Evolutionary conservation across 92 coral and sea anemone genomes (phyloP), one percentile per base, ranked within the genome.

Genomic region (Epizoanthus ramosus): DNA sequence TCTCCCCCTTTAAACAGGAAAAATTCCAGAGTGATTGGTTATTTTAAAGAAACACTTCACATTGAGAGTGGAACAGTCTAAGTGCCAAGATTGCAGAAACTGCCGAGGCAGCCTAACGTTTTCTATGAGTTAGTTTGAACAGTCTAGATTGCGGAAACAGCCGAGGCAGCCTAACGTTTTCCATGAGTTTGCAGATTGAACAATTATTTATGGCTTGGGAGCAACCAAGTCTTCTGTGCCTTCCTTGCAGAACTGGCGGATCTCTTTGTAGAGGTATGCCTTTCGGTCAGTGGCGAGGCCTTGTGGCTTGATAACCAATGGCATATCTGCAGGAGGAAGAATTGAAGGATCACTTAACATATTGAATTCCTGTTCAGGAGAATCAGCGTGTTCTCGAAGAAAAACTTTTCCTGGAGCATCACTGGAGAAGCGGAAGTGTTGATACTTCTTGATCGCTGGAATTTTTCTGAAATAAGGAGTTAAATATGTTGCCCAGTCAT

Each of bases 401-500:
- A 73, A 90, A 24, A 90, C 91, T 15, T 79, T 90, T 12, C 94
- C 90, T 8, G 91, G 89, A 15, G 50, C 39, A 7, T 59, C 74
- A 16, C 61, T 63, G 28, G 74, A 53, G 79, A 90, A 90, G 3
- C 90, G 71, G 75, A 87, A 90, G 79, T 90, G 93, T 45, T 90
- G 88, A 25, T 67, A 86, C 21, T 45, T 70, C 54, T 77, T 82
- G 5, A 89, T 24, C 18, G 66, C 64, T 15, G 89, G 88, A 12
- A 89, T 53, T 77, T 84, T 88, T 31, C 53, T 79, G 74, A 90
- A 90, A 73, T 35, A 83, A 31, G 24, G 59, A 10, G 63, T 68
- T 6, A 90, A 79, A 50, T 59, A 84, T 6, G 59, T 3, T 8
- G 85, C 69, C 95, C 95, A 92, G 74, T 92, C 92, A 39, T 92